Evolutionary conservation across 2,113 vertebrate genomes (phyloP).

Genomic region (Peucedramus taeniatus): DNA sequence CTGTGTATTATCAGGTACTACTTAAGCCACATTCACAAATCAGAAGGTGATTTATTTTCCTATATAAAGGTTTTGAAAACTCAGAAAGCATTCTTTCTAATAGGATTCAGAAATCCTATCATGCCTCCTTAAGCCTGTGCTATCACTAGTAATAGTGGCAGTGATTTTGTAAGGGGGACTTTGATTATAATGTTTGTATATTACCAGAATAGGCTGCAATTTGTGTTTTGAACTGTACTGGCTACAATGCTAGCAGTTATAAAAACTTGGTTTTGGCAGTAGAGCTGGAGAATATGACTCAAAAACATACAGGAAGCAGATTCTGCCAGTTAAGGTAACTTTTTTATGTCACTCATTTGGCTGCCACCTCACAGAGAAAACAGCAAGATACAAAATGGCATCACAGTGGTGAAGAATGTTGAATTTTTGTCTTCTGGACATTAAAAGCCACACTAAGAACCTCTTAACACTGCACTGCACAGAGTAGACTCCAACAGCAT

Average conservation of each 20-base stretch:
- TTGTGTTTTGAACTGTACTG: neutral
- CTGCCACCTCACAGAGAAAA: neutral
- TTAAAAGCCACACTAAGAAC: neutral
- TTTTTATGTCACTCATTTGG: conserved; percentile 5
- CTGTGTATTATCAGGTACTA: neutral
- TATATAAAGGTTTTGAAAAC: neutral
- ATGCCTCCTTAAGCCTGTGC: neutral
- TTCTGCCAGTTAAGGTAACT: neutral
- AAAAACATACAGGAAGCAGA: conserved; percentile 38
- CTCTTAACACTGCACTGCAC: neutral
- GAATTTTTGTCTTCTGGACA: neutral
- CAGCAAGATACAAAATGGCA: neutral
- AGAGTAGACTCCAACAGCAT: neutral
- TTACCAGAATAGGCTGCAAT: neutral
- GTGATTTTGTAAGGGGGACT: neutral
- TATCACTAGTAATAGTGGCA: neutral
- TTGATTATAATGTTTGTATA: neutral
- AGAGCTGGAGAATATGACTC: conserved; percentile 23
- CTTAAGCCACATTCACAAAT: neutral
- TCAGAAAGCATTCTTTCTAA: neutral
- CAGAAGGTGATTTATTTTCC: neutral
- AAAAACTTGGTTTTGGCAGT: conserved; percentile 20
- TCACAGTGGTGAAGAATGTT: neutral
- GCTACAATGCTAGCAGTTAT: neutral
- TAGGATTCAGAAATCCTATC: too few relatives aligned